Conservation (phyloP, 2,797 vertebrate genomes). For the Enteromius radiatus region DNA sequence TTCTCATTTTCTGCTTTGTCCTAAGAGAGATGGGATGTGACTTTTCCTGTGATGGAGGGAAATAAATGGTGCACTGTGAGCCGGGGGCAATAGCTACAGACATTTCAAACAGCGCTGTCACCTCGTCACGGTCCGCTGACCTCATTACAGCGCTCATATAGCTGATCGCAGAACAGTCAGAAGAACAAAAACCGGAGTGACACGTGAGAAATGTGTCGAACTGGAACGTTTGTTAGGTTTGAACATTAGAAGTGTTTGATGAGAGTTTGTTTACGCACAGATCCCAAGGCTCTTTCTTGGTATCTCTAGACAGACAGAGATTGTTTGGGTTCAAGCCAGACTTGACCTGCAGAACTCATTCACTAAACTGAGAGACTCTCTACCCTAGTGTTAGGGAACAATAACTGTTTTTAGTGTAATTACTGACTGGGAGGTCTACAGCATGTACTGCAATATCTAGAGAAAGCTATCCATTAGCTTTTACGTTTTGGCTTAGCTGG, state of each 20-base stretch:
- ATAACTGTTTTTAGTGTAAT: constrained; percentile 19
- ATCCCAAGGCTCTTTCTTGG: background rate
- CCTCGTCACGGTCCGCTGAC: constrained; percentile 39
- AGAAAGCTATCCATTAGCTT: constrained; percentile 2
- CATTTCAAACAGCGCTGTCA: constrained; percentile 50
- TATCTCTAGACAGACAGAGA: background rate
- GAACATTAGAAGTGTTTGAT: background rate
- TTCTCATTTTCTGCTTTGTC: constrained; percentile 38
- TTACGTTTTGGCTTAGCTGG: background rate
- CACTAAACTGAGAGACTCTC: background rate
- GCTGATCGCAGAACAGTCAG: constrained; percentile 30
- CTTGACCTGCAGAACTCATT: background rate
- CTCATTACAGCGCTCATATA: constrained; percentile 35
- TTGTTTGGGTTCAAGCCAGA: background rate
- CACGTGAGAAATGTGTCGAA: constrained; percentile 4
- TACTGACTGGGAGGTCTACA: background rate
- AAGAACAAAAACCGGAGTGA: constrained; percentile 1
- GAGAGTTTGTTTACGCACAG: background rate
- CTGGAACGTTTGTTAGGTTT: background rate
- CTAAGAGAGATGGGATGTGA: constrained; percentile 38
- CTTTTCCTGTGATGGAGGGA: constrained; percentile 35
- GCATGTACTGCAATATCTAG: background rate
- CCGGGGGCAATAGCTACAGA: constrained; percentile 36
- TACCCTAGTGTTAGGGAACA: background rate
- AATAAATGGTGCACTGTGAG: constrained; percentile 45